Percentiles rank a stretch among this genome's conserved stretches.
Evolutionary conservation across 2,797 vertebrate genomes (phyloP).

Genomic region (Pangasius macronema): DNA sequence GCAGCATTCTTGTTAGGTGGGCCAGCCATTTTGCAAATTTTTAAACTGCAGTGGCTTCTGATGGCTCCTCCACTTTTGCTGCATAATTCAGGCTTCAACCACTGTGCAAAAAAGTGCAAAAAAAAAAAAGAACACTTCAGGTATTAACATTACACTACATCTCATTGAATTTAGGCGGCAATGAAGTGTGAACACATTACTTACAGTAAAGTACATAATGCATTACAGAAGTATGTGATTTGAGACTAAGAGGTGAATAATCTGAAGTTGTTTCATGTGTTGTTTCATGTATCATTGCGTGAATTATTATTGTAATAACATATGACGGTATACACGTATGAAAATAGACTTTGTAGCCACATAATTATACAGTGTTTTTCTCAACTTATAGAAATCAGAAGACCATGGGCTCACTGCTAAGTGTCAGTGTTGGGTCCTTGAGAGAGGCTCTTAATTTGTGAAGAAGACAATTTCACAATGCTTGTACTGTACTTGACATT

Average conservation of each 20-base stretch:
- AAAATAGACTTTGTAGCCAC: neutral
- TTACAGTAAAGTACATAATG: neutral
- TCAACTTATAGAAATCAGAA: neutral
- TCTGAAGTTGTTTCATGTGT: neutral
- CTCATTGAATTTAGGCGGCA: neutral
- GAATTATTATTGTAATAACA: neutral
- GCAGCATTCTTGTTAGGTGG: neutral
- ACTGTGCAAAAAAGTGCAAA: neutral
- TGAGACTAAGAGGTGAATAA: neutral
- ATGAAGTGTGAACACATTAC: neutral
- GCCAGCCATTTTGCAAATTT: neutral
- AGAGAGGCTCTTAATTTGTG: neutral
- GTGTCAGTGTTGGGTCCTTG: neutral
- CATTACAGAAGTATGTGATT: constrained; percentile 5
- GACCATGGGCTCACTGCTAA: neutral
- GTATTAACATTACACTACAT: neutral
- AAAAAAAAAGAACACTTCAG: neutral
- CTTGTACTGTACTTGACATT: neutral
- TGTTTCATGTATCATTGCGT: neutral
- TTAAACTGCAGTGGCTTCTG: neutral
- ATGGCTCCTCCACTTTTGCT: neutral
- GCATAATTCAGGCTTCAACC: neutral
- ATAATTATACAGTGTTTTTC: neutral
- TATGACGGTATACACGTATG: neutral
- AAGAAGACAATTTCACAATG: neutral